Conservation (phyloP, 2,888 invertebrate genomes). For the Ellobium chinense region DNA sequence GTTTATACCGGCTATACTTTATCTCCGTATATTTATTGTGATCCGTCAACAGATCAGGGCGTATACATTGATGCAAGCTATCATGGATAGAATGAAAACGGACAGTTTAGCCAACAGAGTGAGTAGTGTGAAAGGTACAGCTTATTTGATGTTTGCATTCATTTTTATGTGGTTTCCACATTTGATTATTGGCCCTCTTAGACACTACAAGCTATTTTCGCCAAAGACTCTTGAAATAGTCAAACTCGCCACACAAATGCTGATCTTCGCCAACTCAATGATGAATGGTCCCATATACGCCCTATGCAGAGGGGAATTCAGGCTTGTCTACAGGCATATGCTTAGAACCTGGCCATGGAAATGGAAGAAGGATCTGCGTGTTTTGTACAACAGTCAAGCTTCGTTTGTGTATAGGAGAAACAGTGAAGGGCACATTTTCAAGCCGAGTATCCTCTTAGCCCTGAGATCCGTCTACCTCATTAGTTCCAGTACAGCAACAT, state of each 20-base stretch:
- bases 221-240: background rate
- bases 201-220: background rate
- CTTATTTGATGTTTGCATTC: background rate
- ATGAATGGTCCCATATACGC: background rate
- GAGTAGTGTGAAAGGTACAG: background rate
- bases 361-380: background rate
- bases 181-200: background rate
- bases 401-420: too few species aligned
- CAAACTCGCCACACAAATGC: background rate
- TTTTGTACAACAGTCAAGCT: too few species aligned
- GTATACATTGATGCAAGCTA: background rate
- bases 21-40: background rate
- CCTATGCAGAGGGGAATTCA: background rate
- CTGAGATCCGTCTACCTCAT: too few species aligned
- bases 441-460: too few species aligned
- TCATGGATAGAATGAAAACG: background rate
- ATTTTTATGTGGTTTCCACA: constrained; percentile 11
- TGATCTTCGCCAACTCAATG: background rate
- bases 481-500: too few species aligned
- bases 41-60: background rate
- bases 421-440: too few species aligned
- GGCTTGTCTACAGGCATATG: background rate
- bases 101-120: background rate
- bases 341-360: background rate
- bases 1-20: background rate